Percentiles rank a stretch among this genome's conserved stretches.
These are phyloP conservation scores for Dione vanillae DNA, from an alignment of 2,888 invertebrate species.

Conservation along the genomic window DNA sequence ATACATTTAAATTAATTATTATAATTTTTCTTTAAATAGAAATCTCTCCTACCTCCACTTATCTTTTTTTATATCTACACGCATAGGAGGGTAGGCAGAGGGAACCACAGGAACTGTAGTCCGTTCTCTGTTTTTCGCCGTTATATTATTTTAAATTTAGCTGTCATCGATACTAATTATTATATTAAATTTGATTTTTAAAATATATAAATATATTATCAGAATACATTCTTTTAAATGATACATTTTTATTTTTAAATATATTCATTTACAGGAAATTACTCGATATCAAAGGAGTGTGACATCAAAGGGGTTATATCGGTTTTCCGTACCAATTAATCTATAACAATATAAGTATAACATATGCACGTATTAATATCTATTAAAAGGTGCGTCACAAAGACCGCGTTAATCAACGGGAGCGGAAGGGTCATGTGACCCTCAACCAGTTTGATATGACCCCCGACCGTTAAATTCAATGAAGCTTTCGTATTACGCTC, in stretches of 20 bases:
- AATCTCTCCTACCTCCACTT: too few relatives aligned
- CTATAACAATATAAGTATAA: conserved; percentile 34
- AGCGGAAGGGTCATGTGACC: conserved; percentile 62
- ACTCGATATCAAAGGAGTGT: conserved; percentile 21
- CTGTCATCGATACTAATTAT: too few relatives aligned
- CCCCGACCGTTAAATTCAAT: conserved; percentile 41
- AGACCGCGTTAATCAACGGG: conserved; percentile 69
- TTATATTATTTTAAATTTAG: too few relatives aligned
- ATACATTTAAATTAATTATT: too few relatives aligned
- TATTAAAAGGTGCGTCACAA: conserved; percentile 62
- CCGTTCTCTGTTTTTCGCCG: too few relatives aligned
- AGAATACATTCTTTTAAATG: not conserved
- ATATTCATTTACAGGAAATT: conserved; percentile 21
- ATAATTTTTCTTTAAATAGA: too few relatives aligned
- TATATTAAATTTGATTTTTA: too few relatives aligned
- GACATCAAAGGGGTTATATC: conserved; percentile 38
- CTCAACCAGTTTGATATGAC: conserved; percentile 54
- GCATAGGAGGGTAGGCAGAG: too few relatives aligned
- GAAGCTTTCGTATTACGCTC: conserved; percentile 27
- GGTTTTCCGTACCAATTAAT: conserved; percentile 43
- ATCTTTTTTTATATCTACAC: too few relatives aligned
- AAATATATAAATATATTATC: too few relatives aligned
- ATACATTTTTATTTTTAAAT: not conserved
- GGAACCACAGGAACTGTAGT: too few relatives aligned
- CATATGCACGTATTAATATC: conserved; percentile 55